Percentiles rank a stretch among this genome's conserved stretches.
phyloP scores from a whole-genome alignment of 2,888 invertebrate species.

The Caenorhabditis uteleia region DNA sequence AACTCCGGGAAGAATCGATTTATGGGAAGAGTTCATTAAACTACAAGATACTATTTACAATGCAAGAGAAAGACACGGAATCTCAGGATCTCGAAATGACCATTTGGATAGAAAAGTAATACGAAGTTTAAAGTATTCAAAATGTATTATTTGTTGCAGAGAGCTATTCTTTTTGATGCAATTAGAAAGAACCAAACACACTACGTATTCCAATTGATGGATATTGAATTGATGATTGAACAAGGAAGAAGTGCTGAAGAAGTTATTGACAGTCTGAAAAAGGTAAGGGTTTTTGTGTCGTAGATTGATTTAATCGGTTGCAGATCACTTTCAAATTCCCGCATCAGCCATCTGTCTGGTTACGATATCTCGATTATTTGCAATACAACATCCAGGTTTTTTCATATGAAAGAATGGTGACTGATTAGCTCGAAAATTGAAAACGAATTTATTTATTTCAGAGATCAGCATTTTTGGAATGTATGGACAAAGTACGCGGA shows the following conservation, averaged over 20 bases:
- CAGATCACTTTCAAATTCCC: conserved; percentile 3
- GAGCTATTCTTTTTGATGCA: conserved; percentile 6
- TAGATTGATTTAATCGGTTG: neutral
- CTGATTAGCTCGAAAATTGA: neutral
- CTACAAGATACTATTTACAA: conserved; percentile 6
- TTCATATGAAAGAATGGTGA: neutral
- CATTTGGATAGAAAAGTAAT: conserved; percentile 4
- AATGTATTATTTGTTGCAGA: neutral
- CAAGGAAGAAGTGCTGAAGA: neutral
- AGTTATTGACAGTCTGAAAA: neutral
- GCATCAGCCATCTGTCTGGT: conserved; percentile 17
- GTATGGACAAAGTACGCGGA: conserved; percentile 1
- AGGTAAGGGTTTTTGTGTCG: neutral
- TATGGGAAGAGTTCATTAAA: conserved; percentile 5
- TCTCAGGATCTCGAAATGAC: neutral
- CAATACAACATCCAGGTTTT: conserved; percentile 13
- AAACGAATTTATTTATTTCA: neutral
- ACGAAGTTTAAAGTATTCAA: neutral
- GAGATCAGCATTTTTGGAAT: neutral
- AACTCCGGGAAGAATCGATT: neutral
- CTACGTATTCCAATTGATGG: conserved; percentile 2
- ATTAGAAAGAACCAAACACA: neutral
- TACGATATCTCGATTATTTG: conserved; percentile 13
- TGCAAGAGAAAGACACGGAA: neutral
- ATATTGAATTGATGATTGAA: conserved; percentile 9